Evolutionary conservation across 2,113 vertebrate genomes (phyloP), one percentile per base, ranked within the genome.

Genomic region (Siphamia tubifer): DNA sequence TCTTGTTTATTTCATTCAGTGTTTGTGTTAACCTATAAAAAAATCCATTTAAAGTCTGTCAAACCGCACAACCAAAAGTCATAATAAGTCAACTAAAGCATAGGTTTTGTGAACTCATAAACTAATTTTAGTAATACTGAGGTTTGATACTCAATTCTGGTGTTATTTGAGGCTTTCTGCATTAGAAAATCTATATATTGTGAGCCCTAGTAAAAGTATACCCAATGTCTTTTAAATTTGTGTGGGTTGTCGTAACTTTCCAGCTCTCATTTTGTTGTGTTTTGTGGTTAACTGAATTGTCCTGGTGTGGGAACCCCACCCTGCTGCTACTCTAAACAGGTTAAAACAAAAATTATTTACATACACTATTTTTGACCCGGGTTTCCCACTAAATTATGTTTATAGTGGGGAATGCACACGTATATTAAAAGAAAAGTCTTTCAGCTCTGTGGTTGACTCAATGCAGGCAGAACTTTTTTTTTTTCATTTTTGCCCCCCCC

Each of bases 311-410:
- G 55, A 8, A 47, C 78, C 56, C 82, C 74, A 51, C 79, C 87
- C 77, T 48, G 53, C 60, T 63, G 65, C 69, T 57, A 17, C 81
- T 77, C 74, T 73, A 87, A 85, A 87, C 84, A 83, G 69, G 77
- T 85, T 80, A 19, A 64, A 73, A 45, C 63, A 47, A 21, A 82
- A 81, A 75, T 81, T 74, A 83, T 87, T 81, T 74, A 69, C 65
- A 70, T 42, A 13, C 44, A 70, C 74, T 79, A 80, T 80, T 83
- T 79, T 73, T 72, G 60, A 70, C 68, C 47, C 49, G 0, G 79
- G 70, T 45, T 17, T 25, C 42, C 83, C 72, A 11, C 80, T 61
- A 3, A 48, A 65, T 61, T 36, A 3, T 83, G 71, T 69, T 82
- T 79, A 65, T 35, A 54, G 60, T 8, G 51, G 65, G 24, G 73